Evolutionary conservation across 2,113 vertebrate species (phyloP).

Genomic region (Redunca redunca): DNA sequence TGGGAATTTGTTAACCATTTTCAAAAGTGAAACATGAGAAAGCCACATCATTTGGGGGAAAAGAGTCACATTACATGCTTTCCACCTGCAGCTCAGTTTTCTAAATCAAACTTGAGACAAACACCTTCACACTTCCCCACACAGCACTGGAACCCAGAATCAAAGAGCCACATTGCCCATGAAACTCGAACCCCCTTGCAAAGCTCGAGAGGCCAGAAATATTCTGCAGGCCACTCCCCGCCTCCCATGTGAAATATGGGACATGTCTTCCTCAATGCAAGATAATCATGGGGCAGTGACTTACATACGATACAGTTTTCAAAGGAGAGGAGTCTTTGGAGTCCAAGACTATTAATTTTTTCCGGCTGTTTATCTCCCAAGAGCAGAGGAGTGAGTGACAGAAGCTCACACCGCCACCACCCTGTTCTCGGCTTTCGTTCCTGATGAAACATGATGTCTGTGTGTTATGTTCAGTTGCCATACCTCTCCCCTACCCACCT

Average conservation of each 20-base stretch:
- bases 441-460: background rate
- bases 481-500: background rate
- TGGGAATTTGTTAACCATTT: background rate
- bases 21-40: background rate
- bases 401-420: background rate
- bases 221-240: background rate
- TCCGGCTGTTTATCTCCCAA: background rate
- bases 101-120: background rate
- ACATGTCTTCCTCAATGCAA: background rate
- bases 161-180: too few species aligned
- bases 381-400: background rate
- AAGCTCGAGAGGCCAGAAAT: background rate
- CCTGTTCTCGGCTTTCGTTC: background rate
- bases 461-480: background rate
- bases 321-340: background rate
- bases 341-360: background rate
- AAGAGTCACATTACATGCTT: background rate
- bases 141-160: accelerated
- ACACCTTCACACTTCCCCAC: accelerated
- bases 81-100: background rate
- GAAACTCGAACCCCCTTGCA: background rate
- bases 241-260: background rate
- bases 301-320: background rate
- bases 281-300: background rate
- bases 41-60: background rate